Base-by-base conservation (phyloP, 92 coral and sea anemone genomes). In the Meandrina meandrites region DNA sequence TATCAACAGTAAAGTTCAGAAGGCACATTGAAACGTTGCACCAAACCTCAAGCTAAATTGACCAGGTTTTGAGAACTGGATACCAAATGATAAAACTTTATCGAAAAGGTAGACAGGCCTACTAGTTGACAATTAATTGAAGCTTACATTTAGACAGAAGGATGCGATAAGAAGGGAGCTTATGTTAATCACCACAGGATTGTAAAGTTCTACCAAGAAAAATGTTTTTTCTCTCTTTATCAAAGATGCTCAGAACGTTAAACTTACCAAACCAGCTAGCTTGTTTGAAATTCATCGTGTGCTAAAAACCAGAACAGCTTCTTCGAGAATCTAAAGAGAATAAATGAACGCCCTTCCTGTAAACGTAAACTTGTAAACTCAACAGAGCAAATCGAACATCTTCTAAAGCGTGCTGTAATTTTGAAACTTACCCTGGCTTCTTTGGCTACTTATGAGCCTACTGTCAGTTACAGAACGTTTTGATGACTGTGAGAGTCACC, bases 261-360 rank as follows among this genome's bases (percentile, higher is more conserved):
- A 60, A 12, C 88, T 64, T 76, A 85, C 88, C 81, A 31, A 76
- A 19, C 50, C 16, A 64, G 35, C 21, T 45, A 0, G 57, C 37
- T 56, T 37, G 76, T 42, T 48, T 76, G 47, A 66, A 47, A 76
- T 56, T 76, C 82, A 85, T 85, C 47, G 32, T 62, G 56, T 47
- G 0, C 56, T 24, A 31, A n/a, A n/a, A n/a, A 45, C 62, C 35
- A 12, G 19, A 45, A 45, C 83, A 50, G 77, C 48, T 47, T 78
- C 88, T 76, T 77, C 24, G 15, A 77, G 60, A 47, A 85, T 78
- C 88, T 78, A 47, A 51, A 85, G 34, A 31, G 12, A 21, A 62
- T 10, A 45, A 42, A 85, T n/a, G 48, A 66, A 45, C 88, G 88
- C 88, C 88, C 77, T 77, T 77, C 76, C 75, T 62, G 53, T 13